Percentiles rank a stretch among this genome's conserved stretches.
phyloP scores from a whole-genome alignment of 2,797 vertebrate genomes.

The Myoxocephalus aenaeus region DNA sequence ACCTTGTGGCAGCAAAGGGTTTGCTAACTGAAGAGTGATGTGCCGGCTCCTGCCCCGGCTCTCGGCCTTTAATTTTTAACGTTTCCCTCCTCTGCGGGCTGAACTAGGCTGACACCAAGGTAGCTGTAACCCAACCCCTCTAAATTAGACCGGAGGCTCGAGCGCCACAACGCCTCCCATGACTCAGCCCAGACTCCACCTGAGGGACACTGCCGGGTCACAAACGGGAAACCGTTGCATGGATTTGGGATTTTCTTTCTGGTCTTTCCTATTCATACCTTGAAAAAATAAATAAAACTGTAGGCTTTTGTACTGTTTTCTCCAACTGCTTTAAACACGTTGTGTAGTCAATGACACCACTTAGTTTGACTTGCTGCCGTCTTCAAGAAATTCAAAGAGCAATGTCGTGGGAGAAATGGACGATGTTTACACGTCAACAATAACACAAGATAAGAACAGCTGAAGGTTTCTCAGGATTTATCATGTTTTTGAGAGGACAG shows the following conservation, averaged over 20 bases:
- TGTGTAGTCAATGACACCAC: neutral
- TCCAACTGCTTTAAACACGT: neutral
- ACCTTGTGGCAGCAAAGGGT: neutral
- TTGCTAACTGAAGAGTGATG: neutral
- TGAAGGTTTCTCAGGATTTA: too few relatives aligned
- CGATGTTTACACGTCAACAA: too few relatives aligned
- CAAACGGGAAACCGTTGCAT: neutral
- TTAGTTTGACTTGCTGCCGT: neutral
- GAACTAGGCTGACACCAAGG: conserved; percentile 39
- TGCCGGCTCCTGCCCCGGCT: neutral
- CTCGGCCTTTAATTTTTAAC: conserved; percentile 56
- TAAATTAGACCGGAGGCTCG: conserved; percentile 22
- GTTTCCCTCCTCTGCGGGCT: conserved; percentile 30
- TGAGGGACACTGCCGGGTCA: conserved; percentile 24
- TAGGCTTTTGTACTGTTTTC: neutral
- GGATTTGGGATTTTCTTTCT: neutral
- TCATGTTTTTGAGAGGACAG: too few relatives aligned
- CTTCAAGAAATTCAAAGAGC: neutral
- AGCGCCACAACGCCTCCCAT: conserved; percentile 28
- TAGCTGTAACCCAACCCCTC: conserved; percentile 45
- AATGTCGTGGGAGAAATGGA: too few relatives aligned
- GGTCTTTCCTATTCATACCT: too few relatives aligned
- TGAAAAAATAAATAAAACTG: neutral
- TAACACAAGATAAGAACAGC: too few relatives aligned
- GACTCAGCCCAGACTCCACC: conserved; percentile 36